phyloP scores from a whole-genome alignment of 2,888 invertebrate genomes.

The Xylota segnis region DNA sequence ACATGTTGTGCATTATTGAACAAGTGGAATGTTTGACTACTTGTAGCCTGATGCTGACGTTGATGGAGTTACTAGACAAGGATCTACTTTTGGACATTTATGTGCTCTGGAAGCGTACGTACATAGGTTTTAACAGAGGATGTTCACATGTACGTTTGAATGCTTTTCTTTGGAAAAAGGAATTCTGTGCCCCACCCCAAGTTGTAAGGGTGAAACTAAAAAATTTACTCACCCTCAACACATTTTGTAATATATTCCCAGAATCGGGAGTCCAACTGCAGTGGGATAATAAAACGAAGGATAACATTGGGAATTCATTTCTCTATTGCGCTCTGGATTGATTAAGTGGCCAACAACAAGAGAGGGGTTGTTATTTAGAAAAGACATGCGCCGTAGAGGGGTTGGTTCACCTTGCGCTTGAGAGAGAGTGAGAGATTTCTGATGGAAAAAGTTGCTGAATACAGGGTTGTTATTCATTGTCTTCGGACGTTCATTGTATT shows the following conservation, averaged over 20 bases:
- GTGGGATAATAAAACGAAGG: conserved; percentile 46
- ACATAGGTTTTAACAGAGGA: no score
- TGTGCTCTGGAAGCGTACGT: no score
- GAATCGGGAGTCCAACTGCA: conserved; percentile 52
- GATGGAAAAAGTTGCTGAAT: conserved; percentile 50
- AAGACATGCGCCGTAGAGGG: conserved; percentile 44
- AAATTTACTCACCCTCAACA: conserved; percentile 1
- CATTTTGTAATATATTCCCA: conserved; percentile 26
- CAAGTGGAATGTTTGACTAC: conserved; percentile 18
- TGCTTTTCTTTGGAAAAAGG: neutral
- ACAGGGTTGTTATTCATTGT: conserved; percentile 39
- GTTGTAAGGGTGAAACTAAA: neutral
- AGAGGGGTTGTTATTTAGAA: conserved; percentile 20
- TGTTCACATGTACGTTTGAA: neutral
- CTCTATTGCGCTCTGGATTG: conserved; percentile 50
- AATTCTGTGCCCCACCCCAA: conserved; percentile 24
- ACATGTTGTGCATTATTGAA: conserved; percentile 28
- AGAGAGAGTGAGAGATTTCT: conserved; percentile 13
- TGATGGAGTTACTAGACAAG: neutral
- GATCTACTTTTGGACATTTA: neutral
- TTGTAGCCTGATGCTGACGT: neutral
- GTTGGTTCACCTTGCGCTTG: conserved; percentile 15
- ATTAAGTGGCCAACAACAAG: conserved; percentile 27
- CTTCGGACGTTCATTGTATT: no score
- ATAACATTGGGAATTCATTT: conserved; percentile 50